Evolutionary conservation across 1,140 invertebrate species (phyloP).

Genomic region (Hycleus phaleratus): DNA sequence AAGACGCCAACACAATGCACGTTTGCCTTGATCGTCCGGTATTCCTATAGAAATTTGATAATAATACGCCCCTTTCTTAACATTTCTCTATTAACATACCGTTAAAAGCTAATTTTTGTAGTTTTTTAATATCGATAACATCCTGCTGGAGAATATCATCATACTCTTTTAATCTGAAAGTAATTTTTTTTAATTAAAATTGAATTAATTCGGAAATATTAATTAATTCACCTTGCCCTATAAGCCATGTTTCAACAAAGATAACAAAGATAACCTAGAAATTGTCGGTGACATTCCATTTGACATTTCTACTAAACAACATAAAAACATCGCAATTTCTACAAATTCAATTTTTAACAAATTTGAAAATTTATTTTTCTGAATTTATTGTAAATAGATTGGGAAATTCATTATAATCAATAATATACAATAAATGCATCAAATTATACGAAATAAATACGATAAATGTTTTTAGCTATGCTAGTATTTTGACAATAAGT

Average conservation of each 20-base stretch:
- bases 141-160: constrained; percentile 59
- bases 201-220: constrained; percentile 1
- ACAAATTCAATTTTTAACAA: constrained; percentile 1
- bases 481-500: constrained; percentile 1
- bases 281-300: not conserved
- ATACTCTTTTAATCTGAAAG: constrained; percentile 65
- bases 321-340: not conserved
- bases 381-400: not conserved
- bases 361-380: not conserved
- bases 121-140: constrained; percentile 55
- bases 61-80: not conserved
- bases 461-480: constrained; percentile 4
- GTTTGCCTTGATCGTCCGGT: constrained; percentile 69
- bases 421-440: too few relatives aligned
- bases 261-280: not conserved
- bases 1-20: constrained; percentile 75
- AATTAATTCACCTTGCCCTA: constrained; percentile 24
- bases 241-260: constrained; percentile 25
- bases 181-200: constrained; percentile 6
- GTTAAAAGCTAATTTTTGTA: constrained; percentile 67
- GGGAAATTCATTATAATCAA: too few relatives aligned
- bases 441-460: too few relatives aligned
- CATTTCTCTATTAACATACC: constrained; percentile 46
- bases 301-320: not conserved
- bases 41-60: constrained; percentile 54